Conservation (phyloP, 1,140 invertebrate genomes). For the Brachionus calyciflorus region DNA sequence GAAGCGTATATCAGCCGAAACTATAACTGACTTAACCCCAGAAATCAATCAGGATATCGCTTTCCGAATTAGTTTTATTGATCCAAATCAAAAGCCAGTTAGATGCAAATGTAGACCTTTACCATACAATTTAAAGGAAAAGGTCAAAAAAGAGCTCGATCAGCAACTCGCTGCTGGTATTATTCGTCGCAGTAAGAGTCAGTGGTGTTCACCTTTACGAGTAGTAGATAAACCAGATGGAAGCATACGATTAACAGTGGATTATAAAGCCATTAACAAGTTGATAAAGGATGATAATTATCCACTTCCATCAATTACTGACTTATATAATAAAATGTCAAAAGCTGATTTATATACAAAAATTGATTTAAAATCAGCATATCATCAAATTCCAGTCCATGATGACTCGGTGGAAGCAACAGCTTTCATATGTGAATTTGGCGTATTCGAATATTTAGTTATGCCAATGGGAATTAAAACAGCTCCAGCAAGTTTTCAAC, state of each 20-base stretch:
- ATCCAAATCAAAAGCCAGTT: no score
- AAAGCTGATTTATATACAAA: not conserved
- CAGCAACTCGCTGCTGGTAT: not conserved
- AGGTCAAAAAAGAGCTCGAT: not conserved
- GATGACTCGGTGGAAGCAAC: not conserved
- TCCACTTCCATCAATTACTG: not conserved
- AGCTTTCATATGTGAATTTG: not conserved
- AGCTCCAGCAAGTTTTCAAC: conserved; percentile 43
- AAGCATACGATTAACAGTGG: not conserved
- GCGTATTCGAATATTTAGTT: conserved; percentile 41
- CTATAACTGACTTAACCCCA: no score
- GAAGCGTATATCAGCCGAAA: no score
- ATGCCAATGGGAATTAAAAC: conserved; percentile 44
- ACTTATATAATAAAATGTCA: not conserved
- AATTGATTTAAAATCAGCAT: not conserved
- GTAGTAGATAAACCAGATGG: not conserved
- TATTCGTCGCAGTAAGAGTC: not conserved
- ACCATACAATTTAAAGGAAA: not conserved
- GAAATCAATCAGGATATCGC: no score
- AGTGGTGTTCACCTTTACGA: not conserved
- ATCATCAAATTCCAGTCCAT: not conserved
- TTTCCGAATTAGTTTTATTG: no score
- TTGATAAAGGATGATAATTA: not conserved
- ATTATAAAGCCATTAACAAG: not conserved
- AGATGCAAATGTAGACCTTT: not conserved